phyloP scores from a whole-genome alignment of 2,797 vertebrate species.

The Cyclopterus lumpus region DNA sequence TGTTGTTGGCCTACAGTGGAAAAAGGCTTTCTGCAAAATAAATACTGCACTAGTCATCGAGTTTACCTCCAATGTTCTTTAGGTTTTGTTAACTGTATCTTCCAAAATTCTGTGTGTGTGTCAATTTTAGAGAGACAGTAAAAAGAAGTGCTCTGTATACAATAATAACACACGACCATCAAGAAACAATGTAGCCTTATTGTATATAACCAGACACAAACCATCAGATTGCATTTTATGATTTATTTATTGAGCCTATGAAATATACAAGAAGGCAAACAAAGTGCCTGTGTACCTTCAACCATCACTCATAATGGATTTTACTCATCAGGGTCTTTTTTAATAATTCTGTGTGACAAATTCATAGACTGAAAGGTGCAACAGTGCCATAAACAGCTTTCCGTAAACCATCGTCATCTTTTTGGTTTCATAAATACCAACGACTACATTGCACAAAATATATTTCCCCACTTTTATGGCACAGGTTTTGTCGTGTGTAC shows the following conservation, averaged over 20 bases:
- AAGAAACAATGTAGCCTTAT: no score
- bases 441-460: background rate
- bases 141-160: no score
- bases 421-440: background rate
- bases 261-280: background rate
- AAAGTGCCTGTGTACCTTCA: background rate
- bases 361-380: background rate
- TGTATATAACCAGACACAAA: background rate
- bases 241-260: background rate
- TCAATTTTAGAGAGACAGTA: no score
- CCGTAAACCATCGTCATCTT: background rate
- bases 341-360: background rate
- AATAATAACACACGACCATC: no score
- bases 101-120: no score
- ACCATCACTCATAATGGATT: background rate
- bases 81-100: no score
- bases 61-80: no score
- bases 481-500: background rate
- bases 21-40: no score
- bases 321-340: no score
- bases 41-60: no score
- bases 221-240: background rate
- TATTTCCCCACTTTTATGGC: background rate
- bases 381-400: background rate
- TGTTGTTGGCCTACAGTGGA: no score